Evolutionary conservation across 2,113 vertebrate species (phyloP), one percentile per base, ranked within the genome.

Genomic region (Otocyon megalotis): DNA sequence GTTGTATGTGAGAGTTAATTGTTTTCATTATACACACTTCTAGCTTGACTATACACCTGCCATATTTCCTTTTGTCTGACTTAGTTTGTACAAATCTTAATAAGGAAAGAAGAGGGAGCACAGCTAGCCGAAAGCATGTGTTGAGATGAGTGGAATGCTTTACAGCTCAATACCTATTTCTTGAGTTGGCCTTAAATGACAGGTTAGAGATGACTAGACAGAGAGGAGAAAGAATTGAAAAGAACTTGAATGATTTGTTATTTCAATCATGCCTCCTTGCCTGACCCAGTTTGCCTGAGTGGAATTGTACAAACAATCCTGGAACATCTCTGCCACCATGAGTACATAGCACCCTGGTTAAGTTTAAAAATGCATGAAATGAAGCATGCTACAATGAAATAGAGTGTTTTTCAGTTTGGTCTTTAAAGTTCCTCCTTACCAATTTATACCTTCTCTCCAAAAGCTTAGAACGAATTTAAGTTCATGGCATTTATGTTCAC

Each of bases 361-460:
- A 95, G 77, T 97, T 97, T 97, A 72, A 93, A 71, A 95, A 62
- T 5, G 15, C 96, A 95, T 67, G 94, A 98, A 97, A 98, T 97
- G 86, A 98, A 96, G 87, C 92, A 58, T 84, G 80, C 54, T 87
- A 90, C 74, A 96, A 92, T 74, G 81, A 98, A 97, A 97, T 26
- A 22, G 69, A 96, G 86, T 37, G 84, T 82, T 95, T 84, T 94
- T 80, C 71, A 62, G 16, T 88, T 90, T 81, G n/a, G 62, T 92
- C 92, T 96, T 96, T 97, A 85, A 97, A 90, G 91, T 97, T 98
- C 50, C 85, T 94, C 58, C 76, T 53, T 90, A 80, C 80, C 81
- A 94, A 88, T 79, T 96, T 97, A 83, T 87, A 87, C 48, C 94
- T 98, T 98, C 88, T 94, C n/a, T 98, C 90, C 69, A 96, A 95